phyloP scores from a whole-genome alignment of 92 coral and sea anemone species.

The Diadumene lineata region DNA sequence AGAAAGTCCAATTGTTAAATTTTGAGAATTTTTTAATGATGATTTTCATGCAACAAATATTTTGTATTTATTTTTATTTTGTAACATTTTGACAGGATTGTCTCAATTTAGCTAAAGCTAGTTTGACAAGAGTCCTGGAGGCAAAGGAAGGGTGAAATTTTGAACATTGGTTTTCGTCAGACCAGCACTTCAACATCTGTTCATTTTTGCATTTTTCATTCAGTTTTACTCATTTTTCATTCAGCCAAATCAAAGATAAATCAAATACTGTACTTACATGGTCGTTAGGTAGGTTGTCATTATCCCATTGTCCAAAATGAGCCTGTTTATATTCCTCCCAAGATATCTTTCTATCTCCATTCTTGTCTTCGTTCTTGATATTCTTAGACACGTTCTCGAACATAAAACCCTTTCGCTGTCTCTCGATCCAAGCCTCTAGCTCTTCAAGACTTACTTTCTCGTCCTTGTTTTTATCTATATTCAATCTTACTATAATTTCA shows the following conservation, averaged over 20 bases:
- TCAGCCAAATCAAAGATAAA: too few relatives aligned
- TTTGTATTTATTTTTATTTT: too few relatives aligned
- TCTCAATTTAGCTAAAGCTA: too few relatives aligned
- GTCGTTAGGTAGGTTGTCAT: constrained; percentile 72
- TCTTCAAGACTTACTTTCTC: constrained; percentile 74
- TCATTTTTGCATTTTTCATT: background rate
- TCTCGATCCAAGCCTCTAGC: constrained; percentile 90
- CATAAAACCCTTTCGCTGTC: constrained; percentile 93
- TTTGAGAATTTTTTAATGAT: too few relatives aligned
- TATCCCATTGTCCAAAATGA: constrained; percentile 86
- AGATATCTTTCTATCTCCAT: constrained; percentile 84
- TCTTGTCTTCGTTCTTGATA: constrained; percentile 72
- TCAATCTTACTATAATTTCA: constrained; percentile 58
- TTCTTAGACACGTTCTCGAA: constrained; percentile 86
- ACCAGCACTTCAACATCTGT: too few relatives aligned
- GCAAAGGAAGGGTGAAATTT: too few relatives aligned
- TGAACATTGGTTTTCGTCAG: too few relatives aligned
- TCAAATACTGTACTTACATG: constrained; percentile 81
- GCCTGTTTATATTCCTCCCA: constrained; percentile 85
- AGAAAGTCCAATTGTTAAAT: too few relatives aligned
- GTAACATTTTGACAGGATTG: too few relatives aligned
- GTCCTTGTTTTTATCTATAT: constrained; percentile 81
- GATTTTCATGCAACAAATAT: too few relatives aligned
- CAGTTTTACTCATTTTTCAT: background rate
- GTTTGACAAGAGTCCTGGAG: too few relatives aligned